phyloP scores from a whole-genome alignment of 2,113 vertebrate genomes.

The Platysternon megacephalum region DNA sequence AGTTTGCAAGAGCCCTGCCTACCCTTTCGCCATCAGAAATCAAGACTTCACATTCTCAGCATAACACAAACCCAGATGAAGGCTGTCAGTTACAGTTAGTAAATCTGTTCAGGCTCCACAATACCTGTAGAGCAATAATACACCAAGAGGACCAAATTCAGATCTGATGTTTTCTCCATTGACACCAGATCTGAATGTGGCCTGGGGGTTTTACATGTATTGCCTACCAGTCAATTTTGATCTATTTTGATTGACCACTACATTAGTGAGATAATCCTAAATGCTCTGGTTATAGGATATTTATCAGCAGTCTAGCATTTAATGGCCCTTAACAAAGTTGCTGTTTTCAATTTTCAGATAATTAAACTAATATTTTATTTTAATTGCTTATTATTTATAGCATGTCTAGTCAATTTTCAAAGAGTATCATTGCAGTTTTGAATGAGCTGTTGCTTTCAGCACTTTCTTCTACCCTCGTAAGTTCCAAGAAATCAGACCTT shows the following conservation, averaged over 20 bases:
- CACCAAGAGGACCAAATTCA: not conserved
- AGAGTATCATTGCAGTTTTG: not conserved
- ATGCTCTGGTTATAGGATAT: not conserved
- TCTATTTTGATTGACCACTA: rapidly evolving
- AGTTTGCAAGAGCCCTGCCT: not conserved
- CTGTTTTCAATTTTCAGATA: not conserved
- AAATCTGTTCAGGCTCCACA: conserved; percentile 18
- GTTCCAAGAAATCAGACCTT: not conserved
- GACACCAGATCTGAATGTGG: not conserved
- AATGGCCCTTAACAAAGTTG: not conserved
- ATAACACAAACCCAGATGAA: conserved; percentile 1
- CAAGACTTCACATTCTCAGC: conserved; percentile 42
- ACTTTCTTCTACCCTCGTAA: not conserved
- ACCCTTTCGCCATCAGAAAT: not conserved
- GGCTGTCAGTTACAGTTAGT: conserved; percentile 58
- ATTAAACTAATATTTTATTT: not conserved
- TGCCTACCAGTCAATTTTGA: not conserved
- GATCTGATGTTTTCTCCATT: not conserved
- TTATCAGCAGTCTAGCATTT: not conserved
- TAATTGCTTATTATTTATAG: not conserved
- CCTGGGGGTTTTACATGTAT: not conserved
- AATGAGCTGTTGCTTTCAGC: not conserved
- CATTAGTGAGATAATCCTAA: not conserved
- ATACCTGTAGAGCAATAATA: not conserved
- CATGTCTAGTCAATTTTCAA: not conserved